Conservation (phyloP, 2,797 vertebrate species). For the Hydrocynus forskahlii region DNA sequence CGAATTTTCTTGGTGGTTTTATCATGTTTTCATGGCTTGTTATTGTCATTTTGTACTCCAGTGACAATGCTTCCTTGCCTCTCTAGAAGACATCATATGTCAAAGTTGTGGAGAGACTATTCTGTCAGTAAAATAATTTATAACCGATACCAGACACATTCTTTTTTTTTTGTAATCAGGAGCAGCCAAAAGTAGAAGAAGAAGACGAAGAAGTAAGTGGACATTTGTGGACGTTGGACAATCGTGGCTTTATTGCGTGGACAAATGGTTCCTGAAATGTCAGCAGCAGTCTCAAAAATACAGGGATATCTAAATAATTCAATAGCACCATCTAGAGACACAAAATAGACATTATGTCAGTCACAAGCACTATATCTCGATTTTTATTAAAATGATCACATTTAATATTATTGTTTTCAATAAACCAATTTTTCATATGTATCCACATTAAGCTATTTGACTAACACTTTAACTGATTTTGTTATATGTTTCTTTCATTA, state of each 20-base stretch:
- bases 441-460: not conserved
- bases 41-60: not conserved
- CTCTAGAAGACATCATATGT: not conserved
- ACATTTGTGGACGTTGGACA: not conserved
- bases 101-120: not conserved
- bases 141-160: too few species aligned
- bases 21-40: conserved; percentile 33
- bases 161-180: not conserved
- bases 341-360: conserved; percentile 1
- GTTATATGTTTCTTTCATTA: not conserved
- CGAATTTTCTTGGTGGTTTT: conserved; percentile 32
- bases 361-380: not conserved
- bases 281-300: not conserved
- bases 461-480: not conserved
- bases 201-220: not conserved
- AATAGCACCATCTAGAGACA: conserved; percentile 45
- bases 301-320: not conserved
- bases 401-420: not conserved
- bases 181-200: too few species aligned
- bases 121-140: too few species aligned
- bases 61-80: not conserved
- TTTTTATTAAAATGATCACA: conserved; percentile 8
- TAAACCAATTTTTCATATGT: not conserved
- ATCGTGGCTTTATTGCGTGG: not conserved
- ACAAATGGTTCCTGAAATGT: not conserved